phyloP scores from a whole-genome alignment of 1,140 invertebrate species.

The Bombus vancouverensis region DNA sequence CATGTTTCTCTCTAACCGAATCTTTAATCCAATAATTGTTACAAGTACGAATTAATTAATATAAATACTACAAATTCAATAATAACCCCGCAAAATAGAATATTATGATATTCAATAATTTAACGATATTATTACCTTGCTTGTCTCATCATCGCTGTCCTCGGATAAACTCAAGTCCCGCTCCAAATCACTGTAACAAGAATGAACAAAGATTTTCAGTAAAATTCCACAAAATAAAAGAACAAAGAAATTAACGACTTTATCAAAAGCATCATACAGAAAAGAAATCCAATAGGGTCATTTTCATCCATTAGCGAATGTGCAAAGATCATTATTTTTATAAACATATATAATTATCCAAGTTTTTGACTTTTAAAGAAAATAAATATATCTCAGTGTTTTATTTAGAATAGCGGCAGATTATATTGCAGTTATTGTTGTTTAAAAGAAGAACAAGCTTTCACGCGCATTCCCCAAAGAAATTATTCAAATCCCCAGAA shows the following conservation, averaged over 20 bases:
- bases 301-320: not conserved
- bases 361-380: too few relatives aligned
- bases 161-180: conserved; percentile 85
- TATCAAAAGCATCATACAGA: not conserved
- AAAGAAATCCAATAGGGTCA: not conserved
- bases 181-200: conserved; percentile 81
- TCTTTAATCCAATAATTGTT: not conserved
- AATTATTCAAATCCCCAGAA: too few relatives aligned
- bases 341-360: too few relatives aligned
- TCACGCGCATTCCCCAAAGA: too few relatives aligned
- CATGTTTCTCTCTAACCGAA: too few relatives aligned
- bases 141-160: conserved; percentile 84
- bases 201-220: not conserved
- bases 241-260: not conserved
- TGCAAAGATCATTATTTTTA: too few relatives aligned
- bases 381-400: too few relatives aligned
- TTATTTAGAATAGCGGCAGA: too few relatives aligned
- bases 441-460: too few relatives aligned
- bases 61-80: not conserved
- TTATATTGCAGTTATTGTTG: too few relatives aligned
- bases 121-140: conserved; percentile 57
- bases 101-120: not conserved
- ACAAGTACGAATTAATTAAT: not conserved
- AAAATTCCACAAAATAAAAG: not conserved
- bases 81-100: not conserved